Base-by-base conservation (phyloP, 2,113 vertebrate species). In the Chloropsis hardwickii region DNA sequence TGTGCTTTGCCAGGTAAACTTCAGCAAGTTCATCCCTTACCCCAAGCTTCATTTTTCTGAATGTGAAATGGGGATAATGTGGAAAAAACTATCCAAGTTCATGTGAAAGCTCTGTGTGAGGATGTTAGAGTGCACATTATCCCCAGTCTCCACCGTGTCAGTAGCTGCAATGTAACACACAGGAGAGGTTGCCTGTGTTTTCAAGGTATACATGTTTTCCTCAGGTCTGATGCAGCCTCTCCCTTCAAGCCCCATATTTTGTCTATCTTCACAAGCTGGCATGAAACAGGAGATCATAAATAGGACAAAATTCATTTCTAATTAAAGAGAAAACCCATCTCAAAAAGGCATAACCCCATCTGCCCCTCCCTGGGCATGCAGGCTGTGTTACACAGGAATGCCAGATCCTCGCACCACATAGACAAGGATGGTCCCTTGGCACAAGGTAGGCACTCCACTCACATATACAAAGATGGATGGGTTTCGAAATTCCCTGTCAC, bases 1-100 rank as follows among this genome's bases (percentile, higher is more conserved):
- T 2, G 7, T 61, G n/a, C 83, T 90, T 92, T 95, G 78, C 51
- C 81, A 92, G 89, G 47, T 88, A 81, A 95, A 94, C 92, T 90
- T 73, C 54, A 80, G 31, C 67, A 93, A 94, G 74, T 82, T 91
- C 76, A 85, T 82, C 58, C 44, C 15, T 66, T 92, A 80, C 13
- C 12, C 58, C 78, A n/a, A 40, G 29, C 54, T 91, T 94, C 62
- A 35, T 54, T 92, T 95, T 88, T 80, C 58, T 88, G 33, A 85
- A 65, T 66, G 22, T 62, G 29, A 91, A 85, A 70, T 50, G 20
- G 37, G 50, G 23, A 47, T 81, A 82, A 82, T 50, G 47, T 21
- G 29, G 71, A 89, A 95, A 90, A 70, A 53, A 3, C 8, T 56
- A 42, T 42, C 47, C 35, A 48, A 39, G 29, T 11, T 88, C 24